Base-by-base conservation (phyloP, 2,888 invertebrate species). In the Lamellibrachia columna region DNA sequence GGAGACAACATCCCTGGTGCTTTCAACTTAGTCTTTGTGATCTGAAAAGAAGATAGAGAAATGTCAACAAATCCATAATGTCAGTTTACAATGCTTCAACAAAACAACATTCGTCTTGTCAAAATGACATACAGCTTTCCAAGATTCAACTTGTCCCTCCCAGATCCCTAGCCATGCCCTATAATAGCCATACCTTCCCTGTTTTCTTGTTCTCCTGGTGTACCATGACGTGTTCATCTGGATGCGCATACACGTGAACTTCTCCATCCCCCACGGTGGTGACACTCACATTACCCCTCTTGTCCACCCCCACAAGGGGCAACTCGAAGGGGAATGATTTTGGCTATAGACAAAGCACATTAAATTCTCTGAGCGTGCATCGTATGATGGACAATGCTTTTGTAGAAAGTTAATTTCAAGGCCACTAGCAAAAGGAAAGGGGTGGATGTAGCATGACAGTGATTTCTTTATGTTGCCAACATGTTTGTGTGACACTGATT, bases 211-310 rank as follows among this genome's bases (percentile, higher is more conserved):
- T 94, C 53, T 95, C 94, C 91, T 94, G 94, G 93, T 95, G 95
- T 9, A 95, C 94, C 2, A 95, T 93, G 15, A 95, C 94, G 90
- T 94, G 94, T 60, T 95, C 94, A 53, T 94, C 94, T 40, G 95
- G 95, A 92, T 96, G 95, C 52, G 96, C 96, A 94, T 95, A 96
- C 91, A 96, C 95, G 93, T 96, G 96, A 7, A 96, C 95, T 92
- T 96, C 95, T 11, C 95, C 95, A 52, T 94, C 94, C 3, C 92
- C 93, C 91, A 95, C 95, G 53, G 93, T 92, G 58, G 93, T 92
- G 11, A 96, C 94, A 53, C 95, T 95, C 53, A 95, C 93, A 22
- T 93, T 93, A 8, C 94, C 94, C 92, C 95, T 95, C 93, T 94
- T 94, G 40, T 92, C 93, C n/a, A 95, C 93, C 53, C 95, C 95